Evolutionary conservation across 2,113 vertebrate genomes (phyloP), one percentile per base, ranked within the genome.

Genomic region (Thryonomys swinderianus): DNA sequence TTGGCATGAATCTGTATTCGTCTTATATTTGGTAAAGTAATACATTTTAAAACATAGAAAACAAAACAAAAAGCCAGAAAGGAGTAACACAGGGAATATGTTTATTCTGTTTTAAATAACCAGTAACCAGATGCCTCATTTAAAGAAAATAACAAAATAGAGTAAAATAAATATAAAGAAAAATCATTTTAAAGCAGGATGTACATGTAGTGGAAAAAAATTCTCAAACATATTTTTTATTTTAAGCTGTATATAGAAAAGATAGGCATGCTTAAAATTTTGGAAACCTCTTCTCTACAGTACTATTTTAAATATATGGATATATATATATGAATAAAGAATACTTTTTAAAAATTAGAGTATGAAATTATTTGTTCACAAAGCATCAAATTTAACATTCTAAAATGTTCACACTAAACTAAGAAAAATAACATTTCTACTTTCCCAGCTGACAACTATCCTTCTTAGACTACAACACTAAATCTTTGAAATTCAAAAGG

Each of bases 101-200:
- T 97, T 92, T 90, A 67, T 92, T 92, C 40, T 91, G 97, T 91
- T 98, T 96, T 62, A 97, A 97, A 97, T 96, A 98, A 98, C 71
- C 83, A 95, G 81, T 93, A 95, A 96, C 94, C 67, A 98, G 34
- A 98, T 87, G 82, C 96, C 97, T 98, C 96, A 97, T 88, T 97
- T 97, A 96, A 95, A 97, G 93, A 83, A 97, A 97, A 95, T 81
- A 93, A 97, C 42, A 97, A 87, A 89, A 66, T 59, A 87, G 85
- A 96, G 96, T 97, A 98, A 92, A 97, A 95, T 97, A 98, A 97
- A 97, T 97, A 98, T 94, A 96, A 97, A 97, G 5, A 98, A 96
- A 98, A 97, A 90, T 71, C 40, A 97, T 66, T 94, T 89, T 93
- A 96, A 98, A 96, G 97, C 92, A 96, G 79, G 90, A 88, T 85